Evolutionary conservation across 2,113 vertebrate genomes (phyloP), one percentile per base, ranked within the genome.

Genomic region (Bungarus multicinctus): DNA sequence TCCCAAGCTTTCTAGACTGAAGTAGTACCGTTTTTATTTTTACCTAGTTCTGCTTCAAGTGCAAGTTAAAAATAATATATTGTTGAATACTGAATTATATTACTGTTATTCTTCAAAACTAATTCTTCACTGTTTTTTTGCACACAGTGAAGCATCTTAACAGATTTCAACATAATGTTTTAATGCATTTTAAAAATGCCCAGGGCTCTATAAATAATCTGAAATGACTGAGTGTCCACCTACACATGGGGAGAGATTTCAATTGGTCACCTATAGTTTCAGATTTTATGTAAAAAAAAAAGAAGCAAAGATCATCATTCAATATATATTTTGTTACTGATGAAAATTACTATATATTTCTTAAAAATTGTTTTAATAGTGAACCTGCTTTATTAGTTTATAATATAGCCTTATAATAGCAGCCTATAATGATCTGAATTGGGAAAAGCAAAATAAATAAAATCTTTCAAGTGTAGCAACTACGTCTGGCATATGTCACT

Each of bases 391-490:
- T 86, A 1, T 87, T 87, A 45, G 20, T 30, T 60, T n/a, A 91
- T 50, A 91, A 54, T 85, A 52, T 27, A 39, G 43, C 27, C n/a
- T 87, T 58, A 87, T 85, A 91, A 91, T 22, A 91, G 55, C 34
- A 87, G 23, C 39, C 89, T 81, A 47, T 87, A 50, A 87, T 52
- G 43, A 58, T 86, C 34, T 85, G 50, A 4, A 60, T 20, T 60
- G 85, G 54, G 43, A 52, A 60, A 91, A 60, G 27, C 43, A 52
- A 50, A 87, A 87, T 18, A 8, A 87, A 30, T 91, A 91, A 60
- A 91, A 91, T 52, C 85, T 60, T 91, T 91, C 54, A 50, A 87
- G 27, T n/a, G 87, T 87, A 87, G 85, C 87, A 87, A 87, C 43
- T 22, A 60, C 0, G 2, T 85, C 69, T 89, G 88, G 25, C 23